phyloP scores from a whole-genome alignment of 2,888 invertebrate genomes.

The Cistogaster globosa region DNA sequence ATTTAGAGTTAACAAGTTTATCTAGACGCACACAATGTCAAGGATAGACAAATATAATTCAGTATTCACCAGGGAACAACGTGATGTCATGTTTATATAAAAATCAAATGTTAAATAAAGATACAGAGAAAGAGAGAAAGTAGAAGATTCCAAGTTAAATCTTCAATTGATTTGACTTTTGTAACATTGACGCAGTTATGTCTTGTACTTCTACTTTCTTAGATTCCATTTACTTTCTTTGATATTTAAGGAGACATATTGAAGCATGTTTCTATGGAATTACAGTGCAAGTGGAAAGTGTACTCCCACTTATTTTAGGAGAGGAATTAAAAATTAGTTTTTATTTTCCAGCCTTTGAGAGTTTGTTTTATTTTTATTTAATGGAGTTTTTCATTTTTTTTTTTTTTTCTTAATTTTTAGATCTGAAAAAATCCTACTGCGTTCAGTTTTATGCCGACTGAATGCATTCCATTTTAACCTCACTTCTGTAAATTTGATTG shows the following conservation, averaged over 20 bases:
- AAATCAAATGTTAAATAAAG: conserved; percentile 33
- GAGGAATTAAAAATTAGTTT: too few species aligned
- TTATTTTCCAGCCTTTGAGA: too few species aligned
- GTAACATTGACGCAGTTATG: conserved; percentile 57
- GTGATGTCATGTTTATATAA: conserved; percentile 66
- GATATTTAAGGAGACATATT: conserved; percentile 24
- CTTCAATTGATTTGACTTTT: conserved; percentile 72
- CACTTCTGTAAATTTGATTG: too few species aligned
- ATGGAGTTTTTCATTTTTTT: too few species aligned
- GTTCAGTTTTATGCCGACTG: too few species aligned
- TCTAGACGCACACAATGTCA: background rate
- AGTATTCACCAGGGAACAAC: conserved; percentile 41
- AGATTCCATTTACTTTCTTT: conserved; percentile 13
- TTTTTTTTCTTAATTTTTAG: too few species aligned
- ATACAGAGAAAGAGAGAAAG: background rate
- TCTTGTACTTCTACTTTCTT: conserved; percentile 6
- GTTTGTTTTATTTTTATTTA: too few species aligned
- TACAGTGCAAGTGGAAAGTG: conserved; percentile 16
- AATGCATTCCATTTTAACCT: too few species aligned
- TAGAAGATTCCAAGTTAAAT: conserved; percentile 56
- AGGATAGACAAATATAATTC: conserved; percentile 26
- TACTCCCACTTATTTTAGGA: too few species aligned
- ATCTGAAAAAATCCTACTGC: too few species aligned
- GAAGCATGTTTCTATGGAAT: background rate
- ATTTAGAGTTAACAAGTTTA: background rate